phyloP scores from a whole-genome alignment of 1,140 invertebrate genomes.

The Eriocheir sinensis region DNA sequence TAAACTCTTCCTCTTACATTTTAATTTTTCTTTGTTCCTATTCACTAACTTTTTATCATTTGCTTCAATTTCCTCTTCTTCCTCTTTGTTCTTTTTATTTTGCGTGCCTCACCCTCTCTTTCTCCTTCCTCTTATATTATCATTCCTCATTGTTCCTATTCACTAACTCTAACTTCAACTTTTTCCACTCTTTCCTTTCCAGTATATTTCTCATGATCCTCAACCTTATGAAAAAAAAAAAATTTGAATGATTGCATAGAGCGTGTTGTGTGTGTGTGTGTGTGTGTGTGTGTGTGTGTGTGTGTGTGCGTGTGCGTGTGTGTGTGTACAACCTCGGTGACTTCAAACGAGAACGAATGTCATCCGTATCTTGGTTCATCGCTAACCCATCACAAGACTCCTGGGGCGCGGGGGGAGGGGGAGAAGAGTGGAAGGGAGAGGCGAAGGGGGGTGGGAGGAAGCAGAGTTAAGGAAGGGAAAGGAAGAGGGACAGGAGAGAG shows the following conservation, averaged over 20 bases:
- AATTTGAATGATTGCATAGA: too few relatives aligned
- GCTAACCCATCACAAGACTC: background rate
- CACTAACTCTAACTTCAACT: too few relatives aligned
- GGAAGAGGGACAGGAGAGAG: background rate
- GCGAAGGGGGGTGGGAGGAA: background rate
- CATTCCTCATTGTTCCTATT: too few relatives aligned
- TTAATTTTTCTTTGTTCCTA: background rate
- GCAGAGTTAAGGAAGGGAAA: background rate
- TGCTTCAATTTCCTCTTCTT: background rate
- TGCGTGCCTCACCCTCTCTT: background rate
- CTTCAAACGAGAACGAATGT: background rate
- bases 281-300: conserved; percentile 33
- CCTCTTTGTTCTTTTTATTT: background rate
- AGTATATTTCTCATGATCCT: too few relatives aligned
- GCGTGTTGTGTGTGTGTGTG: conserved; percentile 13
- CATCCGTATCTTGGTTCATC: background rate
- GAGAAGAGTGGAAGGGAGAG: background rate
- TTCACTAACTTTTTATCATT: background rate
- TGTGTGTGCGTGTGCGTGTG: background rate
- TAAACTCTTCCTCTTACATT: too few relatives aligned
- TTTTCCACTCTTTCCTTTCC: too few relatives aligned
- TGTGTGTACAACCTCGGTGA: background rate
- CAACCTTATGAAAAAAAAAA: too few relatives aligned
- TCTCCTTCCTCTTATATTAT: background rate
- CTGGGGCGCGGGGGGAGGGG: background rate